Percentiles rank a stretch among this genome's conserved stretches.
These are phyloP conservation scores for Geophilus truncorum DNA, from an alignment of 2,888 invertebrate species.

Conservation along the genomic window DNA sequence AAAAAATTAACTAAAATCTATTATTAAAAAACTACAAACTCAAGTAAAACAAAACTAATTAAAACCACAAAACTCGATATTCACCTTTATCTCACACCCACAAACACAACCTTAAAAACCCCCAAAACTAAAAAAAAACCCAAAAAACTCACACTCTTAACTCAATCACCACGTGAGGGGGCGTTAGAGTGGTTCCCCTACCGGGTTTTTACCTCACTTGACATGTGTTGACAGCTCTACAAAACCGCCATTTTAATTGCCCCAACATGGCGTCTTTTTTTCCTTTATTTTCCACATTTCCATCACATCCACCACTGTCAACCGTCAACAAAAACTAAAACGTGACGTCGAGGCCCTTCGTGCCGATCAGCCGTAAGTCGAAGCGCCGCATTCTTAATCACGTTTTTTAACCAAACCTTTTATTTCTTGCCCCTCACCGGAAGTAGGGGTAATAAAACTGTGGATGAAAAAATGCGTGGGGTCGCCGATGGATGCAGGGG, in stretches of 20 bases:
- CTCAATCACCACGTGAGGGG: neutral
- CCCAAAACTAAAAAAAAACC: neutral
- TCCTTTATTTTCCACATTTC: neutral
- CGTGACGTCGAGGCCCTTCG: neutral
- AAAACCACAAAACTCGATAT: too few relatives aligned
- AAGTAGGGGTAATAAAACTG: neutral
- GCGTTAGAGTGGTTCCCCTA: neutral
- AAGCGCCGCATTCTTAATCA: neutral
- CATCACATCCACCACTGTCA: neutral
- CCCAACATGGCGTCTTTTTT: neutral
- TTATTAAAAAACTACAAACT: too few relatives aligned
- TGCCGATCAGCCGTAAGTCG: neutral
- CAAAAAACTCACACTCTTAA: neutral
- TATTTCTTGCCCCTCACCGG: neutral
- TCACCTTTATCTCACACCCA: too few relatives aligned
- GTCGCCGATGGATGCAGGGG: neutral
- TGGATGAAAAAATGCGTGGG: neutral
- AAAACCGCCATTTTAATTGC: conserved; percentile 16
- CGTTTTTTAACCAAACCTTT: neutral
- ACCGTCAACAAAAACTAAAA: neutral
- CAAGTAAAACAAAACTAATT: too few relatives aligned
- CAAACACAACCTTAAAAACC: neutral
- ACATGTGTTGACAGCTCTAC: conserved; percentile 7
- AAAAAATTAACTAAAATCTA: too few relatives aligned
- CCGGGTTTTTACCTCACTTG: neutral